Percentiles rank a stretch among this genome's conserved stretches.
phyloP scores from a whole-genome alignment of 2,797 vertebrate species.

The Stomatorhinus walkeri region DNA sequence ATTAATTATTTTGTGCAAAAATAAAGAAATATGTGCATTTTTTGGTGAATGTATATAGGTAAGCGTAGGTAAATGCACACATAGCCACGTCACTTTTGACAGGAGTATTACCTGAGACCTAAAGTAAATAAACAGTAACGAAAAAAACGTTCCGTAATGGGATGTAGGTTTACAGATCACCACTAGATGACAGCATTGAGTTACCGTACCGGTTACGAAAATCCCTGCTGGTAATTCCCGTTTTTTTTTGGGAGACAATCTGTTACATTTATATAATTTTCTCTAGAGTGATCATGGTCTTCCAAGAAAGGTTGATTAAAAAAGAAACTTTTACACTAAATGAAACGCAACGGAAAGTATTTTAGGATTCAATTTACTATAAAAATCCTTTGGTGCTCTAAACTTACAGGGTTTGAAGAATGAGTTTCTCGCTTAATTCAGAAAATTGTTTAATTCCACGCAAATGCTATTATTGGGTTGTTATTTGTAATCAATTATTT shows the following conservation, averaged over 20 bases:
- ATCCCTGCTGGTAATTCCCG: neutral
- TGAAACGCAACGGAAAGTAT: neutral
- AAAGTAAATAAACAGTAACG: neutral
- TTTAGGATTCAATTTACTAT: neutral
- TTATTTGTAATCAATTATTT: neutral
- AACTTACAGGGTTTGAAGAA: neutral
- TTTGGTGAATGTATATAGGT: neutral
- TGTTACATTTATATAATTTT: conserved; percentile 14
- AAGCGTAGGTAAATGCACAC: neutral
- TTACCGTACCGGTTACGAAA: conserved; percentile 11
- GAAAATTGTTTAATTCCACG: neutral
- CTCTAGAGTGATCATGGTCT: conserved; percentile 19
- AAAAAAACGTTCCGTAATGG: neutral
- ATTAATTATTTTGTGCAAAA: neutral
- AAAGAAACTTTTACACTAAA: conserved; percentile 10
- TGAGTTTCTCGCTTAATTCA: neutral
- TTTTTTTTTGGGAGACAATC: neutral
- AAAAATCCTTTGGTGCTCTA: neutral
- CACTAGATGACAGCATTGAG: conserved; percentile 35
- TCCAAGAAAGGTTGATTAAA: conserved; percentile 14
- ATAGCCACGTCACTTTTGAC: neutral
- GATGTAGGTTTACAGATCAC: neutral
- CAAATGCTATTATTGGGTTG: neutral
- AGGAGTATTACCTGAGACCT: neutral
- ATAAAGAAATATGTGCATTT: neutral